These are phyloP conservation scores for Nothura maculosa DNA, from an alignment of 2,797 vertebrate genomes.

Conservation along the genomic window DNA sequence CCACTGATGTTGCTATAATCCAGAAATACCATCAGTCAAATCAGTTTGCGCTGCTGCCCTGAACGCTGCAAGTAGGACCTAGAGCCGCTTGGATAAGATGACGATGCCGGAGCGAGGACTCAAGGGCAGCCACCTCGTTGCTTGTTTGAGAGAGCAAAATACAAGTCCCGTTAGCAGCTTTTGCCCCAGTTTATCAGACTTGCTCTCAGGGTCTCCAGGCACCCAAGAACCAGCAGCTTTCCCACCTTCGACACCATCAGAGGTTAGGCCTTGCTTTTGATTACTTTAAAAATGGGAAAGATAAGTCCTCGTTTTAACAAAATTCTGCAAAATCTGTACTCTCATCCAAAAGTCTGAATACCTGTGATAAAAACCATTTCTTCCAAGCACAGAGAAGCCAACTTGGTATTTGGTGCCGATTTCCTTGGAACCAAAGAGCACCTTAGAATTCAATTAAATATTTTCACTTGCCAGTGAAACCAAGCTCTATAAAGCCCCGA, in stretches of 20 bases:
- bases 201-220: not conserved
- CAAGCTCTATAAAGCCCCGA: not conserved
- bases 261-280: accelerated
- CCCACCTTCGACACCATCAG: accelerated
- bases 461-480: not conserved
- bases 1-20: constrained; percentile 9
- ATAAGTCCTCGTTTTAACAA: not conserved
- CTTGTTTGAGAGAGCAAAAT: not conserved
- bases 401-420: not conserved
- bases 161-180: not conserved
- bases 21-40: constrained; percentile 50
- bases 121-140: constrained; percentile 24
- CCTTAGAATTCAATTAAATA: not conserved
- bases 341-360: not conserved
- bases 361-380: not conserved
- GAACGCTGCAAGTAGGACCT: not conserved
- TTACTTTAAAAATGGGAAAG: not conserved
- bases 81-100: not conserved
- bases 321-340: not conserved
- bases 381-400: not conserved
- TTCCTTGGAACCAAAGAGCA: not conserved
- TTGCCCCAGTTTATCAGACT: not conserved
- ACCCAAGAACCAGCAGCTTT: not conserved
- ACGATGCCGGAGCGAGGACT: accelerated
- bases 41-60: not conserved